phyloP scores from a whole-genome alignment of 2,113 vertebrate genomes.

The Bolborhynchus lineola region DNA sequence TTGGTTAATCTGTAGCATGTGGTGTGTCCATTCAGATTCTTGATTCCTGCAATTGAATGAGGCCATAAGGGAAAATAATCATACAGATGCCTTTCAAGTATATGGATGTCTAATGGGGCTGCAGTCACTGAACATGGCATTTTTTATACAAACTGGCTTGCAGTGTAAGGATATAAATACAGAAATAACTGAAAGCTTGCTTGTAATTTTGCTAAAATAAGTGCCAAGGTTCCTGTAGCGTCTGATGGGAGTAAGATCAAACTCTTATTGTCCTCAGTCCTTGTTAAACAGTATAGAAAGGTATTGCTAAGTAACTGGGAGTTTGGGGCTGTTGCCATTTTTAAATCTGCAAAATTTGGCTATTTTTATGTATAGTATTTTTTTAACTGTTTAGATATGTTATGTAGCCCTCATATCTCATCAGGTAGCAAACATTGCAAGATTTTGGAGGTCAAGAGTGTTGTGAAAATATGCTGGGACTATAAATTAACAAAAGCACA shows the following conservation, averaged over 20 bases:
- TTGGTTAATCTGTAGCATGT: not conserved
- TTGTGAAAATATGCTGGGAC: not conserved
- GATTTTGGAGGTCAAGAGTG: not conserved
- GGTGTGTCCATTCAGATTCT: not conserved
- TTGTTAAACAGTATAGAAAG: not conserved
- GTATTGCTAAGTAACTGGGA: not conserved
- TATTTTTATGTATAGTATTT: not conserved
- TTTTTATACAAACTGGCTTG: not conserved
- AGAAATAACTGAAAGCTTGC: not conserved
- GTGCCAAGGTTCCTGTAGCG: not conserved
- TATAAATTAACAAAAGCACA: not conserved
- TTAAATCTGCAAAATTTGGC: not conserved
- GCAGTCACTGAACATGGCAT: not conserved
- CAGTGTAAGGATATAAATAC: not conserved
- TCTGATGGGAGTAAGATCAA: not conserved
- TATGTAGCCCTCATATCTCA: not conserved
- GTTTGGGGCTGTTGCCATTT: not conserved
- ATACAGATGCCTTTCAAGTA: not conserved
- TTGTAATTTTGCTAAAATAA: not conserved
- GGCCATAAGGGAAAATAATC: not conserved
- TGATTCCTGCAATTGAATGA: slow-evolving; percentile 3
- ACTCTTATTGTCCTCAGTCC: not conserved
- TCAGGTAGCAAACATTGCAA: not conserved
- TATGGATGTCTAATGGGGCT: not conserved
- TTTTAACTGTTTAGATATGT: not conserved